Base-by-base conservation (phyloP, 1,140 invertebrate genomes). In the Drosophila saltans region DNA sequence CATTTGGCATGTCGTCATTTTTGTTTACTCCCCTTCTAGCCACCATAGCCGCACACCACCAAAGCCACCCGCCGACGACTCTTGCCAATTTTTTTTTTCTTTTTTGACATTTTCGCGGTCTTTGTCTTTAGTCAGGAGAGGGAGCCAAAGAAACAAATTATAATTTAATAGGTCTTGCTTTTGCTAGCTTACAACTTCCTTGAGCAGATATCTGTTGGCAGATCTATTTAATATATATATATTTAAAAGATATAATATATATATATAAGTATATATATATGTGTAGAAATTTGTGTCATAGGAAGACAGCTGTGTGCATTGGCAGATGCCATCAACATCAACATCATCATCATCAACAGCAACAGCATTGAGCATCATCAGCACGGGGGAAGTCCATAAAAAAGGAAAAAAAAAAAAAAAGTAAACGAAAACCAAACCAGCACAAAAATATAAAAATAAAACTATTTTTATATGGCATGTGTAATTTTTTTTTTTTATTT, bases 311-410 rank as follows among this genome's bases (percentile, higher is more conserved):
- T 88, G 83, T 86, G 82, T 76, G 77, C 77, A 78, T 77, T 85
- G 81, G 81, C 81, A 75, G 79, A 81, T 81, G 79, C 74, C 66
- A 78, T 69, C 74, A 80, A 69, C 74, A 69, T 72, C 64, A 74
- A 10, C 72, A 75, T 75, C 57, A 58, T 57, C 57, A 58, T 75
- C 65, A 21, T 30, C 11, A 33, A 30, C 67, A 64, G 43, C 55
- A 69, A 45, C 68, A 64, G 58, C 59, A 67, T 65, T 71, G 63
- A 55, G 52, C 68, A 66, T 72, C 57, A 80, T 78, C 65, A 75
- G 83, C 88, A 80, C 88, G 83, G 83, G 83, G 84, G 84, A 88
- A 88, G 84, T 88, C 83, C 83, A 88, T 88, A 89, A 88, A 86
- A 85, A 72, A 69, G 79, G 71, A 82, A 30, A 30, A 30, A 66